Evolutionary conservation across 2,113 vertebrate species (phyloP).

Genomic region (Paraplagusia blochii): DNA sequence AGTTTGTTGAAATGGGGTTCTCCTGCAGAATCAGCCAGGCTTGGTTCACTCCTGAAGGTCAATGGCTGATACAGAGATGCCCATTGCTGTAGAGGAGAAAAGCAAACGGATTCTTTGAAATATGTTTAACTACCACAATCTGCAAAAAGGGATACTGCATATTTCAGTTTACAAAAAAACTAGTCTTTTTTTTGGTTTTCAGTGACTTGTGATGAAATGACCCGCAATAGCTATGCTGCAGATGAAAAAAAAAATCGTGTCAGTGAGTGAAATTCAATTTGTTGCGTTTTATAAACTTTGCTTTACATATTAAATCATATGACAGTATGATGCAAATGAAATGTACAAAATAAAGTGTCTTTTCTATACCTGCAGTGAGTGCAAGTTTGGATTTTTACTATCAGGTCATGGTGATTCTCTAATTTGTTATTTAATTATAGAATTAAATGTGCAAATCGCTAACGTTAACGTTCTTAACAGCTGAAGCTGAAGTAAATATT

Average conservation of each 20-base stretch:
- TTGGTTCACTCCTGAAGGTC: slow-evolving; percentile 76
- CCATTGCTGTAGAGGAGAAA: slow-evolving; percentile 85
- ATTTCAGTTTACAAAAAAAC: neutral
- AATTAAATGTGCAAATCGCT: too few relatives aligned
- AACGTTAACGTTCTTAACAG: too few relatives aligned
- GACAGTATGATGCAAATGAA: slow-evolving; percentile 12
- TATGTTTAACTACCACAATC: too few relatives aligned
- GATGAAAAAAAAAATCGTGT: neutral
- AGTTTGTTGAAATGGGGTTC: slow-evolving; percentile 86
- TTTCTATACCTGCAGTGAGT: slow-evolving; percentile 17
- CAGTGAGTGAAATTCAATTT: too few relatives aligned
- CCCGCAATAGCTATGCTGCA: too few relatives aligned
- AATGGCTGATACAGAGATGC: slow-evolving; percentile 94
- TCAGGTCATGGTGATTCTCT: too few relatives aligned
- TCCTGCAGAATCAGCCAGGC: slow-evolving; percentile 69
- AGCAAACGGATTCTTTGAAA: too few relatives aligned
- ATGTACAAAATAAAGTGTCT: slow-evolving; percentile 13
- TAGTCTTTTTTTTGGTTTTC: neutral
- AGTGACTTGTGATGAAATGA: neutral
- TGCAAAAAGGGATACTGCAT: neutral
- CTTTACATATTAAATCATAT: slow-evolving; percentile 10
- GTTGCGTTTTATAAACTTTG: neutral
- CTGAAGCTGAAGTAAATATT: too few relatives aligned
- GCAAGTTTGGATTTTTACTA: slow-evolving; percentile 3
- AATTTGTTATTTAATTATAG: too few relatives aligned